Percentiles rank a stretch among this genome's conserved stretches.
Conservation (phyloP, 2,888 invertebrate genomes). For the Lithophane ornitopus region DNA sequence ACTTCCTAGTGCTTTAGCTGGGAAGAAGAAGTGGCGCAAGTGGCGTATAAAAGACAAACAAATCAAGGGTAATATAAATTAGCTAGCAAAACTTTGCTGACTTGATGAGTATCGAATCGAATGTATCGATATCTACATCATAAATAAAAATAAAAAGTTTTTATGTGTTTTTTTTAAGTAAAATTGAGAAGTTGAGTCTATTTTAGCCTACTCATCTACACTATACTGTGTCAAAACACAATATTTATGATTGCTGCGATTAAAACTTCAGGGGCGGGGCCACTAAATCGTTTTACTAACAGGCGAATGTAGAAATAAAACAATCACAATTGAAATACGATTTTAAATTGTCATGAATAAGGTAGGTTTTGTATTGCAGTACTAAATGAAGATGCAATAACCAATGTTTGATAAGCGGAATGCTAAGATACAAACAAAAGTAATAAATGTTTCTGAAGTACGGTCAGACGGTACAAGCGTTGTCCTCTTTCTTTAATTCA, state of each 20-base stretch:
- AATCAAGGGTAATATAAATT: background rate
- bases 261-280: conserved; percentile 68
- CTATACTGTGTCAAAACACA: conserved; percentile 32
- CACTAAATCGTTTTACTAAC: conserved; percentile 69
- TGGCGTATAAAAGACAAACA: too few relatives aligned
- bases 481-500: background rate
- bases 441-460: conserved; percentile 61
- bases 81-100: too few relatives aligned
- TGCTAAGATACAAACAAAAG: conserved; percentile 64
- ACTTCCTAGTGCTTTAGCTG: too few relatives aligned
- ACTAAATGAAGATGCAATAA: conserved; percentile 68
- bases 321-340: conserved; percentile 5
- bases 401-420: conserved; percentile 67
- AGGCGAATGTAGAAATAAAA: conserved; percentile 46
- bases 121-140: too few relatives aligned
- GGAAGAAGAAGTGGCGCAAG: too few relatives aligned
- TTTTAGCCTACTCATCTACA: background rate
- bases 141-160: too few relatives aligned
- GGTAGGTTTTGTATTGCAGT: conserved; percentile 29
- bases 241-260: conserved; percentile 60
- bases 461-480: conserved; percentile 21
- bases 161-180: background rate
- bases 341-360: background rate
- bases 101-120: too few relatives aligned
- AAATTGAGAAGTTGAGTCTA: background rate